Percentiles rank a stretch among this genome's conserved stretches.
Evolutionary conservation across 2,888 invertebrate species (phyloP).

Genomic region (Caenorhabditis macrosperma): DNA sequence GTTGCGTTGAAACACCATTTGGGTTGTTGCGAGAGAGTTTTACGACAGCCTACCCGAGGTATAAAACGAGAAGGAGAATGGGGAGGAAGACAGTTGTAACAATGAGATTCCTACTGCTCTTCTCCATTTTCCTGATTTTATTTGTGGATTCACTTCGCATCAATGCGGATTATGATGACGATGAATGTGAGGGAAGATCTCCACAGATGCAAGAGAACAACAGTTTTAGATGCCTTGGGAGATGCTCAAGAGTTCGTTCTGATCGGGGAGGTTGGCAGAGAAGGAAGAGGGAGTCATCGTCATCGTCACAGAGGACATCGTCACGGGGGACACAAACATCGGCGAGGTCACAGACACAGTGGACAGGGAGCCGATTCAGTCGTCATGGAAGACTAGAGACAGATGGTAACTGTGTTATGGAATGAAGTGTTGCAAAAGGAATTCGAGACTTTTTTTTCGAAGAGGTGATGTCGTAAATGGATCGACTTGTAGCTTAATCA

Average conservation of each 20-base stretch:
- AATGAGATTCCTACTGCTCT: not conserved
- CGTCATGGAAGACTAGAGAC: constrained; percentile 3
- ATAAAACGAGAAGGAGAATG: not conserved
- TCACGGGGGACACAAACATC: not conserved
- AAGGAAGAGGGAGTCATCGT: not conserved
- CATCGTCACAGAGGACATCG: not conserved
- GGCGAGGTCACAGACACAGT: constrained; percentile 3
- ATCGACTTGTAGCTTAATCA: too few species aligned
- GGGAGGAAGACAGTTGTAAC: not conserved
- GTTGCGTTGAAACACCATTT: not conserved
- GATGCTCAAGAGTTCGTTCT: not conserved
- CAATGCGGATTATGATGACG: not conserved
- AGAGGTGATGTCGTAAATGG: too few species aligned
- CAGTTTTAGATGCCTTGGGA: not conserved
- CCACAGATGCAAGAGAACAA: not conserved
- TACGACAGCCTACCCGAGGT: not conserved
- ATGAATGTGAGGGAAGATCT: not conserved
- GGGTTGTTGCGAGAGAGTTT: not conserved
- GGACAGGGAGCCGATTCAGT: constrained; percentile 1
- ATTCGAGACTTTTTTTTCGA: not conserved
- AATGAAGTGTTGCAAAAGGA: not conserved
- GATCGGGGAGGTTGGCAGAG: not conserved
- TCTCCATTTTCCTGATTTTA: not conserved
- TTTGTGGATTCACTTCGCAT: not conserved
- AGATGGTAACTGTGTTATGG: not conserved